Percentiles rank a stretch among this genome's conserved stretches.
These are phyloP conservation scores for Acanthaster planci DNA, from an alignment of 35 echinoderm and acorn worm genomes.

Conservation along the genomic window DNA sequence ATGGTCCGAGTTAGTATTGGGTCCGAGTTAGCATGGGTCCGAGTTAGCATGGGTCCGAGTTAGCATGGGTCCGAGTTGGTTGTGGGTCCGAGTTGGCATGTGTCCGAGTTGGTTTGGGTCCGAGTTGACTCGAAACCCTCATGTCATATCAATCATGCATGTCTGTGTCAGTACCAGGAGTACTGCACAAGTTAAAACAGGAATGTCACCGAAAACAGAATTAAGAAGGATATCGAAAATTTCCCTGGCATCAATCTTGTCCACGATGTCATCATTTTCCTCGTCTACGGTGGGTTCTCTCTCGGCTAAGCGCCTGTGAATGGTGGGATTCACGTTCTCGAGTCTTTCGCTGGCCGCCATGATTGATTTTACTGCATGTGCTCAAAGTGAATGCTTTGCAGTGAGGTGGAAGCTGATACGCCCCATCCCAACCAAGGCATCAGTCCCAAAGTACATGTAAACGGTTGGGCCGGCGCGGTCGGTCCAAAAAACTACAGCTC, in stretches of 20 bases:
- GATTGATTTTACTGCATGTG: background rate
- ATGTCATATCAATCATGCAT: background rate
- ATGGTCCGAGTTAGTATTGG: no score
- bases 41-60: no score
- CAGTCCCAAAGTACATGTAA: no score
- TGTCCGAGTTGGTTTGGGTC: no score
- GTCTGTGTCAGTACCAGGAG: background rate
- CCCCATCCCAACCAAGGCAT: no score
- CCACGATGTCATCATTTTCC: constrained; percentile 71
- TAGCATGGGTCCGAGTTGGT: background rate
- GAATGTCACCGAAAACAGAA: background rate
- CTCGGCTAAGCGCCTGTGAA: constrained; percentile 72
- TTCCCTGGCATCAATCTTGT: constrained; percentile 88
- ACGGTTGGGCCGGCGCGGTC: no score
- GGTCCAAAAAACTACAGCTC: no score
- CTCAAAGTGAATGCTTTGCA: no score
- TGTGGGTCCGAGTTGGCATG: no score
- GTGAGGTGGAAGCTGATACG: no score
- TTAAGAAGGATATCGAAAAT: constrained; percentile 97
- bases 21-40: no score
- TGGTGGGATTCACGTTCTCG: constrained; percentile 90
- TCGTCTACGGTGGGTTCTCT: constrained; percentile 52
- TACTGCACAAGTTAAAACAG: background rate
- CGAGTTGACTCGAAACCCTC: no score
- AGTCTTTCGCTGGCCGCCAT: constrained; percentile 58